These are phyloP conservation scores for Helicoverpa armigera DNA, from an alignment of 1,140 invertebrate species.

Conservation along the genomic window DNA sequence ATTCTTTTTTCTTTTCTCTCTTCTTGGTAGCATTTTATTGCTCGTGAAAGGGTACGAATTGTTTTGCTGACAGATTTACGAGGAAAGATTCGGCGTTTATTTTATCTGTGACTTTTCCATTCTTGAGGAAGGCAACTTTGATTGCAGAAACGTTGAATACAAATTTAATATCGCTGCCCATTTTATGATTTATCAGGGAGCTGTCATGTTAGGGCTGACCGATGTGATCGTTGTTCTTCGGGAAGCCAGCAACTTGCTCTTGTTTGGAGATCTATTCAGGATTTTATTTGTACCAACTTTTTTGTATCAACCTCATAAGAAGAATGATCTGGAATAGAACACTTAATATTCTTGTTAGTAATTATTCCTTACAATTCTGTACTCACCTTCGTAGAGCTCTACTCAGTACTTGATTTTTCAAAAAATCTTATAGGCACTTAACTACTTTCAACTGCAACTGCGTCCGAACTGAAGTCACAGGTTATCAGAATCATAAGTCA, in stretches of 20 bases:
- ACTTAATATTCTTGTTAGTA: no score
- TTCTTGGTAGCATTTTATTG: conserved; percentile 84
- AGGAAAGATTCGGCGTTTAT: conserved; percentile 83
- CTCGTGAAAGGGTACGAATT: conserved; percentile 85
- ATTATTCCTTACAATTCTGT: no score
- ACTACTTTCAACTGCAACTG: no score
- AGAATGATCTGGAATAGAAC: background rate
- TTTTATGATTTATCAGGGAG: conserved; percentile 48
- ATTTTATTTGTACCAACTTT: conserved; percentile 7
- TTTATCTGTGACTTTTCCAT: conserved; percentile 77
- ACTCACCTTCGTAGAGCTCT: no score
- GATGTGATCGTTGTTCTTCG: conserved; percentile 25
- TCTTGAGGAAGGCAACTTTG: conserved; percentile 61
- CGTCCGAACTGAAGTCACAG: no score
- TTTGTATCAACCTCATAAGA: background rate
- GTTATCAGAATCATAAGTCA: no score
- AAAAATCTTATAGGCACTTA: no score
- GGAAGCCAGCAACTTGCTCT: background rate
- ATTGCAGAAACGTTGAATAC: conserved; percentile 56
- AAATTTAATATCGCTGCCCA: conserved; percentile 53
- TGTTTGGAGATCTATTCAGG: conserved; percentile 10
- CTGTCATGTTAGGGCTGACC: conserved; percentile 30
- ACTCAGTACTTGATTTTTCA: no score
- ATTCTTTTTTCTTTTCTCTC: conserved; percentile 81
- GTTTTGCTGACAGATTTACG: conserved; percentile 85